phyloP scores from a whole-genome alignment of 2,113 vertebrate species.

The Oreochromis tanganicae region DNA sequence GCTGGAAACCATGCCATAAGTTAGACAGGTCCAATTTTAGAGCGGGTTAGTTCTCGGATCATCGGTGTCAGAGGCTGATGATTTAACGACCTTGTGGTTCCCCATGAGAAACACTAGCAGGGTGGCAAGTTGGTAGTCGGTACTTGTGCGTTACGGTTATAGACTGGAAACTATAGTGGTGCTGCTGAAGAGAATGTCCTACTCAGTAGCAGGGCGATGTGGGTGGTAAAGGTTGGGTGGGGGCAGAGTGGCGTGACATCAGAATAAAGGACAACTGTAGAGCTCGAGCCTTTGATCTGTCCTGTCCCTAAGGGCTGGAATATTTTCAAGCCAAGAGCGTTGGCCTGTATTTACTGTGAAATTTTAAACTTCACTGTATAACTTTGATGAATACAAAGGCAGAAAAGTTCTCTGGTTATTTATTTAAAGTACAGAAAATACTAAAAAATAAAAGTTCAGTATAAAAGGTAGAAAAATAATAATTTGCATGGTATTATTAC shows the following conservation, averaged over 20 bases:
- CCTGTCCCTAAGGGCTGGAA: background rate
- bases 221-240: conserved; percentile 33
- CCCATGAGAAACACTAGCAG: conserved; percentile 9
- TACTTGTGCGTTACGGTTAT: background rate
- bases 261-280: background rate
- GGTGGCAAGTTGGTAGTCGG: background rate
- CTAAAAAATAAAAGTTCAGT: background rate
- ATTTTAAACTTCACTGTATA: background rate
- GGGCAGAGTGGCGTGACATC: conserved; percentile 4
- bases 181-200: background rate
- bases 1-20: background rate
- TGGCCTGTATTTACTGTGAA: background rate
- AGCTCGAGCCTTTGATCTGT: background rate
- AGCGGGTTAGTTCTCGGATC: background rate
- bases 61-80: conserved; percentile 2
- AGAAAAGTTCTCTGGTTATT: background rate
- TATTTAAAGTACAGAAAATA: background rate
- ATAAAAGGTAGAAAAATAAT: background rate
- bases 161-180: background rate
- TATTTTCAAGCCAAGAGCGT: background rate
- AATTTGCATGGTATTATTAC: background rate
- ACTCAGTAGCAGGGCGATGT: background rate
- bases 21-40: conserved; percentile 28
- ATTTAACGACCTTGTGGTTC: conserved; percentile 33
- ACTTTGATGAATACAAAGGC: background rate